These are phyloP conservation scores for Tympanoctomys barrerae DNA, from an alignment of 2,797 vertebrate genomes.

Conservation along the genomic window DNA sequence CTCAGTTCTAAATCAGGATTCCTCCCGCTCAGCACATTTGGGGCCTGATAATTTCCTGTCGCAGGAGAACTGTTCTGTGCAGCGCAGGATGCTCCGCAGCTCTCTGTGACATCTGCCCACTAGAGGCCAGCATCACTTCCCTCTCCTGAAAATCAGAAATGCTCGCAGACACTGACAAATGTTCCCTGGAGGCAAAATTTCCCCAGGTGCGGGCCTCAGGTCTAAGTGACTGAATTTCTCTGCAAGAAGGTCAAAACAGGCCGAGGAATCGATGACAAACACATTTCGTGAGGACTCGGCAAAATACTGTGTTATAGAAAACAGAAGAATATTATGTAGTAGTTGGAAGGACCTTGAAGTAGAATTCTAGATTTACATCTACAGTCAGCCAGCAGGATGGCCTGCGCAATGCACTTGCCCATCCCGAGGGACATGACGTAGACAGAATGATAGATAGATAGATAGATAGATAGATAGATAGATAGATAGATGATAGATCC, in stretches of 20 bases:
- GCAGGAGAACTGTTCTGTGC: not conserved
- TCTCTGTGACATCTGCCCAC: not conserved
- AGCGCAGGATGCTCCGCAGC: not conserved
- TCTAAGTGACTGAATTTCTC: not conserved
- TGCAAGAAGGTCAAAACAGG: not conserved
- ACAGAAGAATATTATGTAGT: not conserved
- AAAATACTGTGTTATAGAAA: not conserved
- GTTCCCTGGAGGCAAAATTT: not conserved
- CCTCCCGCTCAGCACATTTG: slow-evolving; percentile 37
- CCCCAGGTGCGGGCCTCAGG: not conserved
- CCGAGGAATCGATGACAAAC: slow-evolving; percentile 10
- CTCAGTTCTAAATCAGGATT: slow-evolving; percentile 33
- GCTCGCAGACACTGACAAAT: not conserved
- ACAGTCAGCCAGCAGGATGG: not conserved
- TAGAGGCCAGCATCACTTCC: not conserved
- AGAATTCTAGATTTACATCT: not conserved
- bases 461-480: too few relatives aligned
- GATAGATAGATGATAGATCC: not conserved
- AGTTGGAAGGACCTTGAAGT: not conserved
- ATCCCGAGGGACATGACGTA: not conserved
- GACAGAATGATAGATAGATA: too few relatives aligned
- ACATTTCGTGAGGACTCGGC: not conserved
- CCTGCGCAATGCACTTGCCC: not conserved
- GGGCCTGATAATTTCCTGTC: not conserved
- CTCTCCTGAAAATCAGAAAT: slow-evolving; percentile 16